A percentile compares a stretch with the other conserved stretches of the same genome.
These are phyloP conservation scores for Ypsolopha scabrella DNA, from an alignment of 2,888 invertebrate genomes.

Conservation along the genomic window DNA sequence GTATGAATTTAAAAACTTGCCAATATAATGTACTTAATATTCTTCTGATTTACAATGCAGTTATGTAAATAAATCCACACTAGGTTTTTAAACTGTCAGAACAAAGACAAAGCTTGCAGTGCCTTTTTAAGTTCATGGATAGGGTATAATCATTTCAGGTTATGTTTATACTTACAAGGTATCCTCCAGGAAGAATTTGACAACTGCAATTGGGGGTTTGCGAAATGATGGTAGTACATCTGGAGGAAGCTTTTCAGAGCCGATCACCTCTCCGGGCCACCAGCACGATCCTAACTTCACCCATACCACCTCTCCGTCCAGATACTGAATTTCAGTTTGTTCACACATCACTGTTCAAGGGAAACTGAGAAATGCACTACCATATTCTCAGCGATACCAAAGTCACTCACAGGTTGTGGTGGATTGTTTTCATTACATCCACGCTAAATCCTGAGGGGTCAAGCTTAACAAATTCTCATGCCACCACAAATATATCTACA, in stretches of 20 bases:
- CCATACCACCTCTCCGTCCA: slow-evolving; percentile 86
- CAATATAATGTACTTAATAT: too few relatives aligned
- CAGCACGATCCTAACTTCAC: slow-evolving; percentile 84
- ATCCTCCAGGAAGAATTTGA: slow-evolving; percentile 88
- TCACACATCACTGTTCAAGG: slow-evolving; percentile 70
- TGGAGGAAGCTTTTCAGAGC: slow-evolving; percentile 73
- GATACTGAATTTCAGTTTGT: slow-evolving; percentile 75
- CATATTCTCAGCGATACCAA: slow-evolving; percentile 44
- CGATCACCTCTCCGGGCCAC: slow-evolving; percentile 88
- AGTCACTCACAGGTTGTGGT: slow-evolving; percentile 40
- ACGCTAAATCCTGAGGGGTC: slow-evolving; percentile 4
- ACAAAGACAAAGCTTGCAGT: too few relatives aligned
- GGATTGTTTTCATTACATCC: slow-evolving; percentile 43
- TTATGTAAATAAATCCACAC: too few relatives aligned
- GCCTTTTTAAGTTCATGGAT: not conserved
- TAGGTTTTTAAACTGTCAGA: too few relatives aligned
- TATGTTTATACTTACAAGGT: slow-evolving; percentile 75
- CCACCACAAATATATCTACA: slow-evolving; percentile 17
- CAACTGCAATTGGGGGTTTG: slow-evolving; percentile 82
- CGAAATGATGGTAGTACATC: slow-evolving; percentile 75
- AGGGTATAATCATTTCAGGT: slow-evolving; percentile 8
- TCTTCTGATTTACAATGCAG: too few relatives aligned
- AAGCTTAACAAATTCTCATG: slow-evolving; percentile 17
- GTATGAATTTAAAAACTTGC: too few relatives aligned
- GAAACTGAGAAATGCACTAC: slow-evolving; percentile 51